phyloP scores from a whole-genome alignment of 2,888 invertebrate species.

The Pristionchus japonicus region DNA sequence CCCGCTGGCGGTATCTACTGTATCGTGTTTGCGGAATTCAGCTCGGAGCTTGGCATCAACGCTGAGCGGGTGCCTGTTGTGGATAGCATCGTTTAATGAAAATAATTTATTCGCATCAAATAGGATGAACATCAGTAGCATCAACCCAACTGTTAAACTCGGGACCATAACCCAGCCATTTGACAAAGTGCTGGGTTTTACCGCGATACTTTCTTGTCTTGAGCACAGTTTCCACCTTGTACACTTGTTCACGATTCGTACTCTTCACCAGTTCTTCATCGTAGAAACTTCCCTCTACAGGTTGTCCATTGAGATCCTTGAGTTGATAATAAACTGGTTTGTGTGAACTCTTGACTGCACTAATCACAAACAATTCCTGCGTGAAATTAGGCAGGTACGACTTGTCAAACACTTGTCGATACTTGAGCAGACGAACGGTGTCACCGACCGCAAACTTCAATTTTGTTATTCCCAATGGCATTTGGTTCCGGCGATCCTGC shows the following conservation, averaged over 20 bases:
- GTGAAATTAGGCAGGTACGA: background rate
- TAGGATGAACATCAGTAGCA: no score
- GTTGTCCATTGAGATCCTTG: background rate
- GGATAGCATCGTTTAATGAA: background rate
- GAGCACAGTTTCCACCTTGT: background rate
- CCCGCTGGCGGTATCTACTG: background rate
- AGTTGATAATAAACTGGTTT: background rate
- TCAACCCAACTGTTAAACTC: background rate
- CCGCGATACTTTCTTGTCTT: background rate
- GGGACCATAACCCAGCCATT: background rate
- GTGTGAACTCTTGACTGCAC: background rate
- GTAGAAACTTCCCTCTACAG: background rate
- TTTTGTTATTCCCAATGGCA: no score
- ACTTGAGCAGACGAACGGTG: background rate
- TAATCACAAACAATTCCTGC: background rate
- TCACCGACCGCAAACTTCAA: background rate
- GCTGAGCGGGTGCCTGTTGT: background rate
- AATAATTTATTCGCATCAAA: background rate
- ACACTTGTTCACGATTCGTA: background rate
- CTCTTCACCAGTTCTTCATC: background rate
- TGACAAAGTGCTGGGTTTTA: background rate
- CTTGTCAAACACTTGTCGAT: background rate
- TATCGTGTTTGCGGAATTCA: background rate
- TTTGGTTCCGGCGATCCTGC: no score
- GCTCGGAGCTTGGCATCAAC: background rate